Evolutionary conservation across 2,113 vertebrate genomes (phyloP).

Genomic region (Benitochromis conjunctus): DNA sequence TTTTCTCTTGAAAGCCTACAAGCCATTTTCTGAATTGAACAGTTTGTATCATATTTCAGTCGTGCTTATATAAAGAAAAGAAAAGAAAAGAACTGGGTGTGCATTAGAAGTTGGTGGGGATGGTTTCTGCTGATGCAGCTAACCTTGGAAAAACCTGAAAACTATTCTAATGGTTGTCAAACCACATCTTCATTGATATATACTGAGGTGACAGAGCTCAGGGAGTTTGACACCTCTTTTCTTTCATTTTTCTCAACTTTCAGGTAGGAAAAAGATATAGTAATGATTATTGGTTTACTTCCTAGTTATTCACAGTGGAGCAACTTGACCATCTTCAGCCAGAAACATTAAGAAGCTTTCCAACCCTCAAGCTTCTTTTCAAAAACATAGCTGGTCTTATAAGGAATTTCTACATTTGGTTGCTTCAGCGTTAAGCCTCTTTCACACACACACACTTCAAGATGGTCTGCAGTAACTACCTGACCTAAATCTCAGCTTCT

Average conservation of each 20-base stretch:
- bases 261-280: background rate
- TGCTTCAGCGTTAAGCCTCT: slow-evolving; percentile 27
- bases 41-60: too few relatives aligned
- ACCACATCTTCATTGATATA: background rate
- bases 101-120: background rate
- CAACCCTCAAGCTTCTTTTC: slow-evolving; percentile 43
- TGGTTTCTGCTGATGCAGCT: background rate
- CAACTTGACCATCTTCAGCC: slow-evolving; percentile 4
- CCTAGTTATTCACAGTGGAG: background rate
- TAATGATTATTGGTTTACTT: background rate
- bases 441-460: slow-evolving; percentile 5
- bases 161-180: background rate
- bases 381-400: slow-evolving; percentile 32
- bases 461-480: slow-evolving; percentile 58
- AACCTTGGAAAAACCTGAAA: background rate
- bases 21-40: too few relatives aligned
- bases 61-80: background rate
- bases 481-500: slow-evolving; percentile 64
- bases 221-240: too few relatives aligned
- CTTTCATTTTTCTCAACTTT: too few relatives aligned
- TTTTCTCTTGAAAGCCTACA: too few relatives aligned
- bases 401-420: slow-evolving; percentile 33
- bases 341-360: slow-evolving; percentile 42
- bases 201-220: background rate
- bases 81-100: background rate